Percentiles rank a stretch among this genome's conserved stretches.
Evolutionary conservation across 1,140 invertebrate species (phyloP).

Genomic region (Sinella curviseta): DNA sequence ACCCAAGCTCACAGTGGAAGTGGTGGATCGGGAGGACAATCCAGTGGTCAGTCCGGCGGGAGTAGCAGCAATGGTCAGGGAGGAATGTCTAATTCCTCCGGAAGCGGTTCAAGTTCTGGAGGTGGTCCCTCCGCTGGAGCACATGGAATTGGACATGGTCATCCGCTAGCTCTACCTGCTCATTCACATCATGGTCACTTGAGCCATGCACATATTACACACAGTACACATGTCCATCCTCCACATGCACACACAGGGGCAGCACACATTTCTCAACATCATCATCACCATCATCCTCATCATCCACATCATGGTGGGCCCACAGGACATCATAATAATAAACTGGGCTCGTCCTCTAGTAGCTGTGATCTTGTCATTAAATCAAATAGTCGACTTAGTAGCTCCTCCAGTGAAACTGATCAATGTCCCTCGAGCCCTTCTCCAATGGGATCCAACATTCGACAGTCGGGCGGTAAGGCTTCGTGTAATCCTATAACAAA

Average conservation of each 20-base stretch:
- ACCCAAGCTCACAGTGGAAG: constrained; percentile 16
- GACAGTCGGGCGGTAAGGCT: constrained; percentile 36
- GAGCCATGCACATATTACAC: constrained; percentile 2
- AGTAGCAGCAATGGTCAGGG: neutral
- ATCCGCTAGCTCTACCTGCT: neutral
- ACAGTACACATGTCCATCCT: constrained; percentile 1
- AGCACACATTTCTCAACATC: constrained; percentile 25
- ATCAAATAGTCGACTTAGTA: constrained; percentile 42
- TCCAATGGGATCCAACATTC: constrained; percentile 40
- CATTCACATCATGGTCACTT: constrained; percentile 17
- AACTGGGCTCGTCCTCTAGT: constrained; percentile 25
- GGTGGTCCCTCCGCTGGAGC: neutral
- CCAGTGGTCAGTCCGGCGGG: neutral
- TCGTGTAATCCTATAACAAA: neutral
- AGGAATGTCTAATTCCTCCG: constrained; percentile 4
- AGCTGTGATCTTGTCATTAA: constrained; percentile 39
- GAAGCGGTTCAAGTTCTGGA: neutral
- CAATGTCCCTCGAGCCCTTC: constrained; percentile 37
- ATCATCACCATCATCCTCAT: constrained; percentile 35
- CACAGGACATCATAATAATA: constrained; percentile 32
- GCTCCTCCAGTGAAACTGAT: constrained; percentile 38
- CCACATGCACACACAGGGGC: constrained; percentile 27
- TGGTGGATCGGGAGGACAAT: constrained; percentile 24
- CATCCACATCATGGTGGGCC: constrained; percentile 18
- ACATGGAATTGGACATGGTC: neutral